Percentiles rank a stretch among this genome's conserved stretches.
phyloP scores from a whole-genome alignment of 2,888 invertebrate genomes.

The Drosophila testacea region DNA sequence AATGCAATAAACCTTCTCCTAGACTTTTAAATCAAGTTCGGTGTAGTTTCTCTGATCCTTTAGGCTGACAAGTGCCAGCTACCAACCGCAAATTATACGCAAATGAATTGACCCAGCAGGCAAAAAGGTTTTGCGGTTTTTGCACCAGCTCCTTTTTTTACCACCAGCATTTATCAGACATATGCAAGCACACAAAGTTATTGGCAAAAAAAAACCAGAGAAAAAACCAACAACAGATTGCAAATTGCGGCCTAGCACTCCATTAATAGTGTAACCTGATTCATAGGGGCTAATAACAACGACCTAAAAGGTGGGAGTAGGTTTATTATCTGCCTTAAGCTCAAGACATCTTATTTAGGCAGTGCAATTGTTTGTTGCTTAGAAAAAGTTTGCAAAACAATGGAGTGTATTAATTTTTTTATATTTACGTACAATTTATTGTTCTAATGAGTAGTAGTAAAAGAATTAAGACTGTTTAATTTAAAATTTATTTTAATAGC shows the following conservation, averaged over 20 bases:
- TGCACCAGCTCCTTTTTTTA: conserved; percentile 32
- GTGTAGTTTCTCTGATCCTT: conserved; percentile 62
- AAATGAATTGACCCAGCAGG: conserved; percentile 72
- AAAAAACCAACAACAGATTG: conserved; percentile 60
- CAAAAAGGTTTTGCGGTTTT: conserved; percentile 66
- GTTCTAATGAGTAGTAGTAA: no score
- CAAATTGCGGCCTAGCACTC: conserved; percentile 48
- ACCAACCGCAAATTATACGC: conserved; percentile 72
- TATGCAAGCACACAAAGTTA: conserved; percentile 47
- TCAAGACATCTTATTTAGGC: background rate
- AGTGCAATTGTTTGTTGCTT: conserved; percentile 2
- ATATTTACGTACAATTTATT: no score
- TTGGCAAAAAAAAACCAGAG: conserved; percentile 19
- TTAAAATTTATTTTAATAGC: no score
- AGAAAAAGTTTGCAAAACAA: background rate
- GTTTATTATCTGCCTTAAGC: background rate
- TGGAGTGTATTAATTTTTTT: background rate
- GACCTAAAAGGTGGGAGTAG: conserved; percentile 16
- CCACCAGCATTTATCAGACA: conserved; percentile 18
- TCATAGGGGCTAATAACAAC: conserved; percentile 12
- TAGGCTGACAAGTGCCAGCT: conserved; percentile 58
- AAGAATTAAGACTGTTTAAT: no score
- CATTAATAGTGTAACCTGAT: background rate
- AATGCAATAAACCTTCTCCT: conserved; percentile 55
- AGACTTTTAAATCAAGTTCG: conserved; percentile 66